phyloP scores from a whole-genome alignment of 2,113 vertebrate genomes.

The Falcunculus frontatus region DNA sequence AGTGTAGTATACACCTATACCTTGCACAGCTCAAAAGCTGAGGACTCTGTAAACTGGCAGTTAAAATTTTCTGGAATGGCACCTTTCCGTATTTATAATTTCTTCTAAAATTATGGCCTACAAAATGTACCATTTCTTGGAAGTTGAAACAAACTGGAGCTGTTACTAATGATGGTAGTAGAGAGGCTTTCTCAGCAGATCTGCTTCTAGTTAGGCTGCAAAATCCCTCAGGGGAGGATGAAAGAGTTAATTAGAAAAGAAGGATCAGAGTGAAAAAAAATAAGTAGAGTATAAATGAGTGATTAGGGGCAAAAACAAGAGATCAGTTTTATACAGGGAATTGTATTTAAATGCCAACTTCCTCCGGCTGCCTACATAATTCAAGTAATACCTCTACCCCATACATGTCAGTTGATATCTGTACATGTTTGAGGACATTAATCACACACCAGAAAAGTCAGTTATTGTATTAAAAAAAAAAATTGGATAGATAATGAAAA shows the following conservation, averaged over 20 bases:
- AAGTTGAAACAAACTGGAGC: not conserved
- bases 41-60: not conserved
- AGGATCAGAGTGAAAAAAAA: not conserved
- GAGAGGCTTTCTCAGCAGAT: not conserved
- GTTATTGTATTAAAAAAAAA: not conserved
- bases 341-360: slow-evolving; percentile 33
- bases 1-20: not conserved
- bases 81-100: not conserved
- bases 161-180: not conserved
- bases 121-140: not conserved
- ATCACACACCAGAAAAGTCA: slow-evolving; percentile 7
- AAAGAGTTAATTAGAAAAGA: slow-evolving; percentile 25
- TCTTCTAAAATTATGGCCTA: not conserved
- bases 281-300: not conserved
- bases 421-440: slow-evolving; percentile 13
- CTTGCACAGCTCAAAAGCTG: not conserved
- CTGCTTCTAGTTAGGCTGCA: not conserved
- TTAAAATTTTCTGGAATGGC: not conserved
- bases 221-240: not conserved
- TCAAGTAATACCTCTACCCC: not conserved
- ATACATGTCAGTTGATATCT: not conserved
- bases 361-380: slow-evolving; percentile 8
- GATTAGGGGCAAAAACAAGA: not conserved
- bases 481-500: not conserved
- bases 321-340: slow-evolving; percentile 24